Percentiles rank a stretch among this genome's conserved stretches.
These are phyloP conservation scores for Hedya salicella DNA, from an alignment of 2,888 invertebrate genomes.

Conservation along the genomic window DNA sequence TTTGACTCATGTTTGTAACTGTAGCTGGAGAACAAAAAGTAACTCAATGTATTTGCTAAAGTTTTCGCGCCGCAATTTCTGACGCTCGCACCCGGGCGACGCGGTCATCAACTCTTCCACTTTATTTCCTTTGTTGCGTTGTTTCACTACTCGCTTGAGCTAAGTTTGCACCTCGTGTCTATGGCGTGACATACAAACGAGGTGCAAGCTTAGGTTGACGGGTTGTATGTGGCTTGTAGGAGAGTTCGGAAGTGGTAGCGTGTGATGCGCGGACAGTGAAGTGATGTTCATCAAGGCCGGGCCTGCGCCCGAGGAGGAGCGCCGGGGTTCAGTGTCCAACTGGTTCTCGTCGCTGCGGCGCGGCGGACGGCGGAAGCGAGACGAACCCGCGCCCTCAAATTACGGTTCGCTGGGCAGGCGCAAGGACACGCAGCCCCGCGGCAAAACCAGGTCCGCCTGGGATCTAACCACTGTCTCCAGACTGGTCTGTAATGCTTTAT, in stretches of 20 bases:
- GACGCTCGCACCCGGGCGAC: conserved; percentile 30
- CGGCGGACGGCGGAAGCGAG: conserved; percentile 78
- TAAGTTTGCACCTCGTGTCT: neutral
- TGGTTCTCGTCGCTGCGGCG: conserved; percentile 93
- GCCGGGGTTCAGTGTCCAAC: conserved; percentile 89
- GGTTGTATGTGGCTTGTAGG: conserved; percentile 61
- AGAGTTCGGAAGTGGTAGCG: conserved; percentile 61
- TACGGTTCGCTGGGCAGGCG: conserved; percentile 83
- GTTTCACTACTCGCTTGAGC: conserved; percentile 46
- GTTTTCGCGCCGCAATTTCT: neutral
- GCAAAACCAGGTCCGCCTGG: conserved; percentile 85
- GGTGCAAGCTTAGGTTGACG: neutral
- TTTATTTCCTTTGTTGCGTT: conserved; percentile 73
- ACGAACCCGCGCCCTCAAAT: conserved; percentile 69
- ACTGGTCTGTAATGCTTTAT: conserved; percentile 80
- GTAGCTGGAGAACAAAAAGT: conserved; percentile 1
- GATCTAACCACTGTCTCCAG: conserved; percentile 84
- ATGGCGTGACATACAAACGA: neutral
- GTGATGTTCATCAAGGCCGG: conserved; percentile 84
- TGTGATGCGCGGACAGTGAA: conserved; percentile 78
- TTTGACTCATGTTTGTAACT: neutral
- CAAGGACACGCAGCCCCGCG: conserved; percentile 76
- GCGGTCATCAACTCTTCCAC: conserved; percentile 74
- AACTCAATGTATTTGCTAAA: conserved; percentile 6
- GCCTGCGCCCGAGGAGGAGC: conserved; percentile 83